These are phyloP conservation scores for Gambelia wislizenii DNA, from an alignment of 2,797 vertebrate genomes.

Conservation along the genomic window DNA sequence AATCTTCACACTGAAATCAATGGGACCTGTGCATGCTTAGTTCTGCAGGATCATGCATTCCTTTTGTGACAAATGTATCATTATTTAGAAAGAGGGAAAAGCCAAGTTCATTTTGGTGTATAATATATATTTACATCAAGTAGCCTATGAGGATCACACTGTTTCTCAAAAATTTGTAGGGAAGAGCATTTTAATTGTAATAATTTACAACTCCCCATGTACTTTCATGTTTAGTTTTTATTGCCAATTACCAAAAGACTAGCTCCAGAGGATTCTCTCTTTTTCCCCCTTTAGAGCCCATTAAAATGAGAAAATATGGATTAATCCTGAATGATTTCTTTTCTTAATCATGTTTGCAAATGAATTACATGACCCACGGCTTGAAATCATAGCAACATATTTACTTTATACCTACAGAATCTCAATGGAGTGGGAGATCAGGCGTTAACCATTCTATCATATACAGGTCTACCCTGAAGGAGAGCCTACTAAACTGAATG, in stretches of 20 bases:
- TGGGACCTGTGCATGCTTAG: not conserved
- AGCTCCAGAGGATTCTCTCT: not conserved
- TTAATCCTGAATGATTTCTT: not conserved
- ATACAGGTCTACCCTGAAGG: not conserved
- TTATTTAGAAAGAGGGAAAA: not conserved
- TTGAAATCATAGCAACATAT: not conserved
- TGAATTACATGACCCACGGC: not conserved
- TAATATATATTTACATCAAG: not conserved
- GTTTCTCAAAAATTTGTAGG: not conserved
- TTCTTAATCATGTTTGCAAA: not conserved
- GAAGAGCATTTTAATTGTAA: constrained; percentile 13
- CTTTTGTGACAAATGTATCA: not conserved
- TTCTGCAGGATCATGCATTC: not conserved
- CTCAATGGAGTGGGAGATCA: not conserved
- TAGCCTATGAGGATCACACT: not conserved
- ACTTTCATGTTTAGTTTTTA: constrained; percentile 9
- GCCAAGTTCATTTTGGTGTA: not conserved
- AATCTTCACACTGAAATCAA: not conserved
- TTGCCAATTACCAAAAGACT: not conserved
- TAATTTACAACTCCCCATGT: constrained; percentile 1
- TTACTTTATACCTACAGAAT: not conserved
- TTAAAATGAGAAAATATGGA: constrained; percentile 14
- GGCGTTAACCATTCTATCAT: not conserved
- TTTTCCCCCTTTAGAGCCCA: not conserved
- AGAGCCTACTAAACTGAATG: not conserved